Conservation (phyloP, 2,113 vertebrate genomes). For the Chionis minor region DNA sequence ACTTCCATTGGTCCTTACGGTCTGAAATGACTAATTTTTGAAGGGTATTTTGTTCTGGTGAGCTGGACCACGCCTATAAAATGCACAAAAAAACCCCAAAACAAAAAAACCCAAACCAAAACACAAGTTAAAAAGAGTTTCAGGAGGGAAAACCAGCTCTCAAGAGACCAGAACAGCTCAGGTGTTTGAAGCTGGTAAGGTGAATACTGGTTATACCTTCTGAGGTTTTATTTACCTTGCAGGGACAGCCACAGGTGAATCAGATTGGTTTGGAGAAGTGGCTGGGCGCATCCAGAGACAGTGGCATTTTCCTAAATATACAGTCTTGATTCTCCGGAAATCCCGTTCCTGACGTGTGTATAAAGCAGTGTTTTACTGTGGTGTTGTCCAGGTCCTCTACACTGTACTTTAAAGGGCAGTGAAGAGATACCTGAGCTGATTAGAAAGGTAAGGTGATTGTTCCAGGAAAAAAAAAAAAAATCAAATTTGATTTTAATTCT, state of each 20-base stretch:
- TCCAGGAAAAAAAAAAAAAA: neutral
- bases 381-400: neutral
- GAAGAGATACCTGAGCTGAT: neutral
- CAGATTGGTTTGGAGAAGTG: neutral
- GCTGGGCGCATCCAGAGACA: neutral
- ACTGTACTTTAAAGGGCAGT: neutral
- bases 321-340: neutral
- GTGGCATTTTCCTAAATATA: neutral
- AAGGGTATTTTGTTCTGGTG: neutral
- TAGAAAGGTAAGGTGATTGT: neutral
- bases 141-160: neutral
- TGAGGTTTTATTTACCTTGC: neutral
- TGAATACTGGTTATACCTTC: neutral
- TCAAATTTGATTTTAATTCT: neutral
- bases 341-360: neutral
- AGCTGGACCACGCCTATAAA: neutral
- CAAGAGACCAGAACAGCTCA: neutral
- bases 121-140: neutral
- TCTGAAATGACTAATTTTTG: neutral
- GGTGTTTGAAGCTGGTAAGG: neutral
- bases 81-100: neutral
- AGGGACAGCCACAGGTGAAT: neutral
- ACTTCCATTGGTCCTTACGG: neutral
- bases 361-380: neutral
- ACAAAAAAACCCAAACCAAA: neutral